Evolutionary conservation across 2,888 invertebrate genomes (phyloP).

Genomic region (Electrophaes corylata): DNA sequence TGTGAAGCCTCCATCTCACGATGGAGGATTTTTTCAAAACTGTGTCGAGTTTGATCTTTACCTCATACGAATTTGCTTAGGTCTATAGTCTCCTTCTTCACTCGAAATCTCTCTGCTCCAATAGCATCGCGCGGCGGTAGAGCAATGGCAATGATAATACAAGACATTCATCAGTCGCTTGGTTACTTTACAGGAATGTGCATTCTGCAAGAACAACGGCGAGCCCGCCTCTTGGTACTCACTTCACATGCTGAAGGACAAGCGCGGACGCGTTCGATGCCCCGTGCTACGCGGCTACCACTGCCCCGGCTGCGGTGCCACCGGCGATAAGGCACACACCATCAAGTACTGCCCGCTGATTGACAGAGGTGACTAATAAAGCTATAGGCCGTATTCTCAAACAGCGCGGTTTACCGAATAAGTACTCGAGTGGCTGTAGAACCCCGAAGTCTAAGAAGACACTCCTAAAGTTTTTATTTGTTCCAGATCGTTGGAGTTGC

Average conservation of each 20-base stretch:
- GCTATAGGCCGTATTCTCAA: too few relatives aligned
- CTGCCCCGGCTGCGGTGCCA: conserved; percentile 89
- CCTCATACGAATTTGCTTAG: too few relatives aligned
- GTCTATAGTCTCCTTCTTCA: too few relatives aligned
- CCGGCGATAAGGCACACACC: conserved; percentile 90
- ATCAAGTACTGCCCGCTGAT: conserved; percentile 88
- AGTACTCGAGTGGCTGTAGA: background rate
- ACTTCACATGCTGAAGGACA: conserved; percentile 87
- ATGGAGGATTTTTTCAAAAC: too few relatives aligned
- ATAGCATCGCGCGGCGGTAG: too few relatives aligned
- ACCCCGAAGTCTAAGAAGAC: background rate
- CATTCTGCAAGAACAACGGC: conserved; percentile 87
- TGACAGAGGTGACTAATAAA: conserved; percentile 36
- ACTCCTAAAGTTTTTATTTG: background rate
- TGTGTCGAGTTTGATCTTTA: too few relatives aligned
- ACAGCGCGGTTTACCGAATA: too few relatives aligned
- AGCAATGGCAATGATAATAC: too few relatives aligned
- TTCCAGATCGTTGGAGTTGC: conserved; percentile 37
- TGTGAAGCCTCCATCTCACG: too few relatives aligned
- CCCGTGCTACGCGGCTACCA: conserved; percentile 87
- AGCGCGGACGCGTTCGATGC: conserved; percentile 86
- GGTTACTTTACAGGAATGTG: conserved; percentile 61
- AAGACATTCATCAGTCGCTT: too few relatives aligned
- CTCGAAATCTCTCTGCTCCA: too few relatives aligned
- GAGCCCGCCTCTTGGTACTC: conserved; percentile 86